Base-by-base conservation (phyloP, 2,797 vertebrate genomes). In the Siniperca scherzeri region DNA sequence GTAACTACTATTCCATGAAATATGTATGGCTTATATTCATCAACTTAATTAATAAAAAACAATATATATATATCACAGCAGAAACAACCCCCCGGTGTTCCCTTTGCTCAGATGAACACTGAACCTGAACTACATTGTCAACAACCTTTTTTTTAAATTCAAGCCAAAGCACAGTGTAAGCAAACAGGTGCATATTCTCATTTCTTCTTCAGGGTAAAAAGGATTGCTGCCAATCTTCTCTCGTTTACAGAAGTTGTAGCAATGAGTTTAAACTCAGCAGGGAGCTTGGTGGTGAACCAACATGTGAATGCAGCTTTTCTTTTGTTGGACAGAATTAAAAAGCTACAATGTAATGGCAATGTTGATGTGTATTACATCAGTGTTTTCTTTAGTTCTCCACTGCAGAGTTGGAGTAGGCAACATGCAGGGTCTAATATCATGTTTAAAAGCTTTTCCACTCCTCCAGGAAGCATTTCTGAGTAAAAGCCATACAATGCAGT, bases 401-500 rank as follows among this genome's bases (percentile, higher is more conserved):
- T 72, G 70, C 25, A 72, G 70, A 27, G 22, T 33, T 66, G 30
- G 22, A 70, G 46, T 27, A 14, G 44, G 33, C 36, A 67, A n/a
- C 3, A 22, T 30, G 65, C 13, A 12, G 27, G 56, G 48, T 83
- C 67, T 78, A 65, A 77, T 66, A 74, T 78, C 48, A 42, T 46
- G 38, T 86, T 83, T 62, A 68, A 87, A 86, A 82, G 77, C 70
- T 57, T 82, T 79, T 79, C 42, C 50, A 60, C 27, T 68, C 70
- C 60, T 70, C 19, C 52, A 76, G 55, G 60, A 72, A 82, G 56
- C 36, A 60, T 46, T 68, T 80, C 59, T 74, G 62, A 60, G 62
- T 52, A 66, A 74, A 72, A 74, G 40, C 48, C 70, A 67, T 44
- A 52, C 74, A 70, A 42, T 14, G 40, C 46, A 56, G 38, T 30